Conservation (phyloP, 2,113 vertebrate genomes). For the Xyliphius kryptos region DNA sequence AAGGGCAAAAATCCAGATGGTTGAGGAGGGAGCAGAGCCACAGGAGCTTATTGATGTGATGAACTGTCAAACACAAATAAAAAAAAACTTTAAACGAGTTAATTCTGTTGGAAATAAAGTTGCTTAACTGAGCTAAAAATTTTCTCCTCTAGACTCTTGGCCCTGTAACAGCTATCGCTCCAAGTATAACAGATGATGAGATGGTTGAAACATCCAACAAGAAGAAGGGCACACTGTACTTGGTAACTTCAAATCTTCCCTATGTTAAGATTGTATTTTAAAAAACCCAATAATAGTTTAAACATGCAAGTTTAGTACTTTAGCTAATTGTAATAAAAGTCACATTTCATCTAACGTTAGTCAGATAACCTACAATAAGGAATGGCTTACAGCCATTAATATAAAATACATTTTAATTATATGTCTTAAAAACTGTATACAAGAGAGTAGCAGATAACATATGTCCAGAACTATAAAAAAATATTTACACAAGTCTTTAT, state of each 20-base stretch:
- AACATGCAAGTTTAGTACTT: too few relatives aligned
- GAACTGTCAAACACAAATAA: background rate
- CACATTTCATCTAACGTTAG: too few relatives aligned
- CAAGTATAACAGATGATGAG: slow-evolving; percentile 44
- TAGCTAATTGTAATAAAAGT: too few relatives aligned
- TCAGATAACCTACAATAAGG: too few relatives aligned
- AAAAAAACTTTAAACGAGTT: too few relatives aligned
- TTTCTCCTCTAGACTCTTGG: slow-evolving; percentile 53
- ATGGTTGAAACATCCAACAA: slow-evolving; percentile 30
- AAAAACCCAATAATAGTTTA: background rate
- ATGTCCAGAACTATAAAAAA: too few relatives aligned
- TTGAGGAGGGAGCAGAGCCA: slow-evolving; percentile 61
- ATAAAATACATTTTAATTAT: too few relatives aligned
- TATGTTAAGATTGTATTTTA: background rate
- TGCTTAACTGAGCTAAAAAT: background rate
- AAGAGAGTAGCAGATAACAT: too few relatives aligned
- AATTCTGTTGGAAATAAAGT: background rate
- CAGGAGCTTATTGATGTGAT: slow-evolving; percentile 49
- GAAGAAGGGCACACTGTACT: slow-evolving; percentile 51
- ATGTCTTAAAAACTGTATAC: too few relatives aligned
- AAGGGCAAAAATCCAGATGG: slow-evolving; percentile 57
- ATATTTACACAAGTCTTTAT: too few relatives aligned
- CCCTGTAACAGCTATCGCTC: slow-evolving; percentile 48
- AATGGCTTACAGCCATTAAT: too few relatives aligned
- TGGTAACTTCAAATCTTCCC: slow-evolving; percentile 52